Conservation (phyloP, 2,797 vertebrate species). For the Ara ararauna region DNA sequence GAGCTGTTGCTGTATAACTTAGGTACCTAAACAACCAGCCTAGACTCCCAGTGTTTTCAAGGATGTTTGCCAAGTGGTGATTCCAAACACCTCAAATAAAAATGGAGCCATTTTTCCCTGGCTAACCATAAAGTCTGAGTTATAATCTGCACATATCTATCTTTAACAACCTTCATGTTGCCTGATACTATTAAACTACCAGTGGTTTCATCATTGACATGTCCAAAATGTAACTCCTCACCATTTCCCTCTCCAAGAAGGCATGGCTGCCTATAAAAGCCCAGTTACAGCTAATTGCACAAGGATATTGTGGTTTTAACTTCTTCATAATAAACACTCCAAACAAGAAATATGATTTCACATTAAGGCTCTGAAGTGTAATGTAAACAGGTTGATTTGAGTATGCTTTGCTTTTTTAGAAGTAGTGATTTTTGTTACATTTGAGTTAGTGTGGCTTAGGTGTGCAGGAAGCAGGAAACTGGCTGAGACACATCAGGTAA, state of each 20-base stretch:
- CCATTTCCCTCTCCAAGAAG: accelerated
- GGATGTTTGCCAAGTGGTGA: neutral
- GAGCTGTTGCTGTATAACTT: neutral
- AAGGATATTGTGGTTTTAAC: neutral
- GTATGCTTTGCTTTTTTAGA: neutral
- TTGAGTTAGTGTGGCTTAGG: neutral
- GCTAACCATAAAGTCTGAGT: neutral
- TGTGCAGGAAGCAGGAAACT: neutral
- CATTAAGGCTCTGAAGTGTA: neutral
- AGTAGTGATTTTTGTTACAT: neutral
- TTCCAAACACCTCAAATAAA: neutral
- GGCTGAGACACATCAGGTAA: neutral
- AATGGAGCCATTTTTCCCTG: neutral
- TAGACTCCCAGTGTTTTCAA: neutral
- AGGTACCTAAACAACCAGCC: neutral
- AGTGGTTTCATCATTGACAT: neutral
- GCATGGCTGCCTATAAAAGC: neutral
- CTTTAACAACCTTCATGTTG: neutral
- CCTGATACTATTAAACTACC: neutral
- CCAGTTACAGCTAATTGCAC: neutral
- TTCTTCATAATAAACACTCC: neutral
- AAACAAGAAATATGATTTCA: neutral
- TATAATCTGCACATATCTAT: neutral
- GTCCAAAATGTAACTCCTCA: neutral
- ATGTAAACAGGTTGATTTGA: neutral